A percentile compares a stretch with the other conserved stretches of the same genome.
phyloP scores from a whole-genome alignment of 2,888 invertebrate genomes.

The Anarsia innoxiella region DNA sequence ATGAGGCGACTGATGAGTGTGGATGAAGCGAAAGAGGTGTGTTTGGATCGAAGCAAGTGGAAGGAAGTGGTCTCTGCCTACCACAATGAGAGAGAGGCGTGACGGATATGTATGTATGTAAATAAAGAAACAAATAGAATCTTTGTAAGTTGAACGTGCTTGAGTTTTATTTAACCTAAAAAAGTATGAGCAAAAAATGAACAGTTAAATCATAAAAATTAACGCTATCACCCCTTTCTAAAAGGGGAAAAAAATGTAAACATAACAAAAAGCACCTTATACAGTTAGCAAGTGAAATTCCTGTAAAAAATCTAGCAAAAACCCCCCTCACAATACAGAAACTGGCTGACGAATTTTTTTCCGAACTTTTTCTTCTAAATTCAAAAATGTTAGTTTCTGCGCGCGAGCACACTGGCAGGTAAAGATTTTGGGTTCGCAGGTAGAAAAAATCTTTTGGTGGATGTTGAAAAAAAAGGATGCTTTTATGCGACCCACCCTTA shows the following conservation, averaged over 20 bases:
- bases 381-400: constrained; percentile 60
- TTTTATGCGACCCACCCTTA: constrained; percentile 67
- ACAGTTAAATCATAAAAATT: too few species aligned
- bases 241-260: constrained; percentile 40
- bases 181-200: too few species aligned
- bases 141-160: too few species aligned
- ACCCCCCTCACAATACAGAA: constrained; percentile 44
- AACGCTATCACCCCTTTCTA: constrained; percentile 21
- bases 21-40: too few species aligned
- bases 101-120: too few species aligned
- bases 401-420: constrained; percentile 53
- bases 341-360: constrained; percentile 37
- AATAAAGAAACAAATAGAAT: too few species aligned
- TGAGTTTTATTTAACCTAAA: too few species aligned
- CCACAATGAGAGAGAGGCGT: too few species aligned
- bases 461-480: constrained; percentile 61
- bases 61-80: too few species aligned
- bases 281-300: constrained; percentile 55
- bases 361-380: constrained; percentile 27
- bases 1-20: too few species aligned
- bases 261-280: constrained; percentile 51
- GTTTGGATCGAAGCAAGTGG: too few species aligned
- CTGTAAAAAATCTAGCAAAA: constrained; percentile 63
- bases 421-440: constrained; percentile 64
- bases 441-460: constrained; percentile 66